Percentiles rank a stretch among this genome's conserved stretches.
phyloP scores from a whole-genome alignment of 2,797 vertebrate species.

The Sphaeramia orbicularis region DNA sequence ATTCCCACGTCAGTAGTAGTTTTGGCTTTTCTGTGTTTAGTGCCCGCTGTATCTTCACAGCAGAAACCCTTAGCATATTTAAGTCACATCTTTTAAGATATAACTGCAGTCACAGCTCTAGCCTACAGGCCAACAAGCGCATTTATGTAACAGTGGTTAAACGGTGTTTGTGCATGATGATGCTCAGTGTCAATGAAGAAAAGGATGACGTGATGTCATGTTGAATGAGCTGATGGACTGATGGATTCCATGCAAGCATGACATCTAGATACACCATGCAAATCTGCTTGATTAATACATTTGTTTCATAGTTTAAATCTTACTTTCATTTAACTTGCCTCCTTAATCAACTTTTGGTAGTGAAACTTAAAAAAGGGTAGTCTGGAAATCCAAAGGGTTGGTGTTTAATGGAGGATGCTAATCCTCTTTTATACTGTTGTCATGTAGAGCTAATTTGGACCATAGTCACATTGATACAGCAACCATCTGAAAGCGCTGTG shows the following conservation, averaged over 20 bases:
- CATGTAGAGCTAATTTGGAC: constrained; percentile 39
- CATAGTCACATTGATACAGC: constrained; percentile 18
- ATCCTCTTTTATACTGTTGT: constrained; percentile 19
- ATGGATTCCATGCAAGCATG: constrained; percentile 79
- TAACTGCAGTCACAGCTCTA: constrained; percentile 27
- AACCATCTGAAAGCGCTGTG: background rate
- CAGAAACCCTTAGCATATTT: constrained; percentile 18
- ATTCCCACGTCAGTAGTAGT: constrained; percentile 22
- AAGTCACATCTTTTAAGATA: constrained; percentile 42
- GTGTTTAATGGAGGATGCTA: background rate
- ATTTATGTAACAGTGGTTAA: constrained; percentile 38
- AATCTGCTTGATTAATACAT: constrained; percentile 51
- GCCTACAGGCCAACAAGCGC: constrained; percentile 50
- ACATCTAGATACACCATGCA: constrained; percentile 81
- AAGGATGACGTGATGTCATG: constrained; percentile 31
- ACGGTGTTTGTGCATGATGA: constrained; percentile 40
- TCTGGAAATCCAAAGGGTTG: background rate
- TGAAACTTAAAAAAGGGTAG: constrained; percentile 4
- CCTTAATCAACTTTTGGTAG: constrained; percentile 37
- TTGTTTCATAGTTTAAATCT: constrained; percentile 43
- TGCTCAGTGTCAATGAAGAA: constrained; percentile 24
- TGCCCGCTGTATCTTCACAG: constrained; percentile 32
- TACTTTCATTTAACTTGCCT: constrained; percentile 33
- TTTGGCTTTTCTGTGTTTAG: constrained; percentile 33
- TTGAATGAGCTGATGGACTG: constrained; percentile 39